These are phyloP conservation scores for Ailurus styani DNA, from an alignment of 2,113 vertebrate genomes.

Conservation along the genomic window DNA sequence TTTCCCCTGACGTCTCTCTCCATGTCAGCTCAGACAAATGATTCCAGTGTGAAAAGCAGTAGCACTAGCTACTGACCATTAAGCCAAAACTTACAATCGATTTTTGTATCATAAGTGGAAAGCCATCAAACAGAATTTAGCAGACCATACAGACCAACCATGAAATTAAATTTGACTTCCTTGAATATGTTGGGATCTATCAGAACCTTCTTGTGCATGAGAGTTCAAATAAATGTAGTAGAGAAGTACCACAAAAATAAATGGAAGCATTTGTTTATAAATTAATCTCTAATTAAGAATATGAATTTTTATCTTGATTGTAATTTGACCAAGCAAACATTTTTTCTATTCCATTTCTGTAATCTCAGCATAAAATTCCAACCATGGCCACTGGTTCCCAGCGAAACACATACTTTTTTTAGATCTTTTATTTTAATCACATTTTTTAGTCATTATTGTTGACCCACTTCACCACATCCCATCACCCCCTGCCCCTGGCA, in stretches of 20 bases:
- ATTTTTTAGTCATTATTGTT: not conserved
- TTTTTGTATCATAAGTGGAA: not conserved
- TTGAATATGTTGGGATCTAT: not conserved
- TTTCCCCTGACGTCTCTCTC: not conserved
- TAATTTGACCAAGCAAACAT: not conserved
- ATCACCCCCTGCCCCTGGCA: not conserved
- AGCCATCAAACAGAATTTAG: slow-evolving; percentile 2
- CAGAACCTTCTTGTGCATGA: not conserved
- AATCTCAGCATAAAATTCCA: not conserved
- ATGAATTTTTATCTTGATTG: not conserved
- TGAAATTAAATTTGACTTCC: not conserved
- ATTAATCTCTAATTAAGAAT: not conserved
- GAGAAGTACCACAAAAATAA: not conserved
- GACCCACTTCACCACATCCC: not conserved
- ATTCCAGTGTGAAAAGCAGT: not conserved
- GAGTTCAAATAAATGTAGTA: not conserved
- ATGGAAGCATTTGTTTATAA: not conserved
- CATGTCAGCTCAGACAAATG: not conserved
- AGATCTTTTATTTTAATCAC: not conserved
- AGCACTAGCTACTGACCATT: not conserved
- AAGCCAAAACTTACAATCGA: not conserved
- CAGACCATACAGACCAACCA: not conserved
- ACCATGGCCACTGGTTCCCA: not conserved
- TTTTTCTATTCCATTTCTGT: not conserved
- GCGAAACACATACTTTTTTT: not conserved